Conservation (phyloP, 1,140 invertebrate genomes). For the Arion vulgaris region DNA sequence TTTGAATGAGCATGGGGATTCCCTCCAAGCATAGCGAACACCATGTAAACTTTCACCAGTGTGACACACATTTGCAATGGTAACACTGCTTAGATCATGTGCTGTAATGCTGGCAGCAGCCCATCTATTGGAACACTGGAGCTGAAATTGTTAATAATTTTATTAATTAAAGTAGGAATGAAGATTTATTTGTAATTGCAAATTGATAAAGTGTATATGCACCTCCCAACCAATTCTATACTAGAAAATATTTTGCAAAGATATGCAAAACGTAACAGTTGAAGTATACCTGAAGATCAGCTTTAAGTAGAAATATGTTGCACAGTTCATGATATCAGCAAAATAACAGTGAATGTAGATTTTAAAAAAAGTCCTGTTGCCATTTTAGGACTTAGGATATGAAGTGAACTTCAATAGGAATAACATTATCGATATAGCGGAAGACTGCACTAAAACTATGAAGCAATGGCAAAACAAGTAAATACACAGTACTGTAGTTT, state of each 20-base stretch:
- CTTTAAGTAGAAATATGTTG: no score
- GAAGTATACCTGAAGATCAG: neutral
- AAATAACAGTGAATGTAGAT: no score
- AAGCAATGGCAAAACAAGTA: no score
- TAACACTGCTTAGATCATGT: neutral
- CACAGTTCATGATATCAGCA: no score
- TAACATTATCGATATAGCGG: no score
- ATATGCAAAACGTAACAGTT: neutral
- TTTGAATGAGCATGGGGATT: conserved; percentile 49
- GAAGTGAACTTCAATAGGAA: no score
- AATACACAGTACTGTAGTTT: no score
- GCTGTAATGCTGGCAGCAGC: neutral
- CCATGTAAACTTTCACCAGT: conserved; percentile 39
- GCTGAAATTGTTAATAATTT: neutral
- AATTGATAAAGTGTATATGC: neutral
- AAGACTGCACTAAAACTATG: no score
- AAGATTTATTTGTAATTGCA: neutral
- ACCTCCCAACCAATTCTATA: no score
- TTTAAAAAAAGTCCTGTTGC: no score
- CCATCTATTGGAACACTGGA: neutral
- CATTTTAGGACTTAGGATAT: no score
- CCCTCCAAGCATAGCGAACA: conserved; percentile 51
- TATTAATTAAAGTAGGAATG: neutral
- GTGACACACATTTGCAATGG: conserved; percentile 28
- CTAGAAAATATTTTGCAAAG: no score